A percentile compares a stretch with the other conserved stretches of the same genome.
Evolutionary conservation across 2,113 vertebrate species (phyloP).

Genomic region (Triplophysa tibetana): DNA sequence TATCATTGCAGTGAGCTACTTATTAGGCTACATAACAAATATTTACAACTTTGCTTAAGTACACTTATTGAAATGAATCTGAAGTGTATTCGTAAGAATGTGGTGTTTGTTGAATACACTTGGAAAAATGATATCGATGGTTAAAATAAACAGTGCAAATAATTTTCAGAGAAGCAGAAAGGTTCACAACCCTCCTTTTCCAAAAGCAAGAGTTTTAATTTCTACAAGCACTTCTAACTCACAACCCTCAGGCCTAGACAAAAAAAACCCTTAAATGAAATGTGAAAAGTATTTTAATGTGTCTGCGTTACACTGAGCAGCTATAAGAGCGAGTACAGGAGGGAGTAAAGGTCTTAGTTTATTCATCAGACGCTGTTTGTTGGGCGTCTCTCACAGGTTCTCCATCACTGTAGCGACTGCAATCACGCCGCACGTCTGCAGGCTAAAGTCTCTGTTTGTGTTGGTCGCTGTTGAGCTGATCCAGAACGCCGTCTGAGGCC

Average conservation of each 20-base stretch:
- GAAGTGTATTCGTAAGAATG: too few species aligned
- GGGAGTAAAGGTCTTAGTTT: conserved; percentile 28
- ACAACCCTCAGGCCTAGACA: not conserved
- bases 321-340: not conserved
- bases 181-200: not conserved
- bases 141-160: not conserved
- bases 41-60: too few species aligned
- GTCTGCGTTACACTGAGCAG: too few species aligned
- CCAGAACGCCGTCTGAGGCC: not conserved
- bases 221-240: not conserved
- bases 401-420: conserved; percentile 66
- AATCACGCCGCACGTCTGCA: conserved; percentile 64
- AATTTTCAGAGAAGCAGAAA: too few species aligned
- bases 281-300: too few species aligned
- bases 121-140: too few species aligned
- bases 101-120: too few species aligned
- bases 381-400: conserved; percentile 64
- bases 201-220: too few species aligned
- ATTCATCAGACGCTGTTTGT: conserved; percentile 61
- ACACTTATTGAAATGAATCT: too few species aligned
- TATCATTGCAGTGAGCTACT: too few species aligned
- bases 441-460: conserved; percentile 63
- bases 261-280: not conserved
- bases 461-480: conserved; percentile 57
- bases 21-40: too few species aligned